Evolutionary conservation across 2,888 invertebrate species (phyloP), one percentile per base, ranked within the genome.

Genomic region (Mythimna vitellina): DNA sequence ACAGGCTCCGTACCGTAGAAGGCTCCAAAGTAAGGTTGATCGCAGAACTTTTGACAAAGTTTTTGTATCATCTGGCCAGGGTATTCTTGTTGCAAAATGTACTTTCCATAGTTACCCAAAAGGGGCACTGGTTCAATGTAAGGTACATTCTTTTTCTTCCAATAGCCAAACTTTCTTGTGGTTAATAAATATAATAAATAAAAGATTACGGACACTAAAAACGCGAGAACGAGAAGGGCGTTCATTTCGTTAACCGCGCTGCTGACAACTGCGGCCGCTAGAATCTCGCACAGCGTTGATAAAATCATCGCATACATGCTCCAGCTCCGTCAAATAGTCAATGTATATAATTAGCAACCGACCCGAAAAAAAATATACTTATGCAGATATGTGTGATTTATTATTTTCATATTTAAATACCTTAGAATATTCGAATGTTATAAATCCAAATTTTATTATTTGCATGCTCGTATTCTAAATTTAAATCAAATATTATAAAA

Each of bases 1-100:
- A 85, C 87, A 0, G 93, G 93, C 35, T 91, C 90, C 0, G 92
- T 90, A 0, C 93, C 92, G 46, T 84, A 92, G 56, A 81, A 93
- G 0, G 89, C 87, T 8, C 93, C 93, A 3, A 93, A 76, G 46
- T 89, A 89, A 0, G 92, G 91, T 25, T 84, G 89, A 4, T 89
- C 73, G 0, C 84, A 86, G 22, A 90, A 92, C 32, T 86, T 75
- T 25, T 82, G 53, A 56, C 91, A 91, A 7, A 93, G 84, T 6
- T 87, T 85, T 35, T 88, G 82, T 0, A 83, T 67, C 0, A 89
- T 51, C 0, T 80, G 25, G 0, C 85, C 84, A 0, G 78, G 29
- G 57, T 81, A 86, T 53, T 87, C 80, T 73, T 73, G 89, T n/a
- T 89, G 63, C 0, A 89, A 63, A 6, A 93, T 86, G 57, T 83